These are phyloP conservation scores for Austrofundulus limnaeus DNA, from an alignment of 2,113 vertebrate species.

Conservation along the genomic window DNA sequence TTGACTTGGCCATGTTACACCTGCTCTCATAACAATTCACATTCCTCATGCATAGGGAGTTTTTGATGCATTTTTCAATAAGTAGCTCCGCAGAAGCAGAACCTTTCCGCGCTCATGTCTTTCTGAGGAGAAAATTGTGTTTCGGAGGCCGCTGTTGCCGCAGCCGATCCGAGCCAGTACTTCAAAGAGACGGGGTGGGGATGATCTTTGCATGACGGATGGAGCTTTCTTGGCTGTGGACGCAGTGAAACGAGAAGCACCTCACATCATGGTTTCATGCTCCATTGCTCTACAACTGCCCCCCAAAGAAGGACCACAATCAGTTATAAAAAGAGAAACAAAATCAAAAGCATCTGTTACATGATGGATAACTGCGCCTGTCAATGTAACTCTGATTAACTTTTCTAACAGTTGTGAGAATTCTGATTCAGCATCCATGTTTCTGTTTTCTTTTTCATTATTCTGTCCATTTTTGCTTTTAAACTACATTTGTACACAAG, in stretches of 20 bases:
- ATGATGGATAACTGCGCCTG: slow-evolving; percentile 26
- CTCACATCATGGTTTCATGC: slow-evolving; percentile 39
- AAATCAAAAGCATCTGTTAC: background rate
- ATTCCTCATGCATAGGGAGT: slow-evolving; percentile 39
- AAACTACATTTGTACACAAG: too few relatives aligned
- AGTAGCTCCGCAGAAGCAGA: slow-evolving; percentile 20
- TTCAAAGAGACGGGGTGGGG: slow-evolving; percentile 71
- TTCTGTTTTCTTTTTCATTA: too few relatives aligned
- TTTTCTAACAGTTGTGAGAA: background rate
- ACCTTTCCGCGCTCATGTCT: slow-evolving; percentile 20
- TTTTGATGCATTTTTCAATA: slow-evolving; percentile 50
- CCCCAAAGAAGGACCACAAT: slow-evolving; percentile 15
- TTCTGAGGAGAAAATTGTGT: slow-evolving; percentile 41
- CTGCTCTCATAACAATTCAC: slow-evolving; percentile 59
- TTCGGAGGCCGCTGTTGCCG: slow-evolving; percentile 58
- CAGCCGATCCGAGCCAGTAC: slow-evolving; percentile 61
- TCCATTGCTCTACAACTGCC: slow-evolving; percentile 24
- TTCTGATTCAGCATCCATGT: too few relatives aligned
- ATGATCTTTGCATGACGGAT: slow-evolving; percentile 76
- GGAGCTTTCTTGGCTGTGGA: slow-evolving; percentile 61
- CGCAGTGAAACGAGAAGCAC: slow-evolving; percentile 14
- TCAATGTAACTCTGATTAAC: slow-evolving; percentile 9
- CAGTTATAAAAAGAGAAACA: background rate
- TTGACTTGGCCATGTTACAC: slow-evolving; percentile 65
- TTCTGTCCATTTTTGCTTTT: too few relatives aligned